Evolutionary conservation across 2,113 vertebrate species (phyloP).

Genomic region (Notarius lentiginosus): DNA sequence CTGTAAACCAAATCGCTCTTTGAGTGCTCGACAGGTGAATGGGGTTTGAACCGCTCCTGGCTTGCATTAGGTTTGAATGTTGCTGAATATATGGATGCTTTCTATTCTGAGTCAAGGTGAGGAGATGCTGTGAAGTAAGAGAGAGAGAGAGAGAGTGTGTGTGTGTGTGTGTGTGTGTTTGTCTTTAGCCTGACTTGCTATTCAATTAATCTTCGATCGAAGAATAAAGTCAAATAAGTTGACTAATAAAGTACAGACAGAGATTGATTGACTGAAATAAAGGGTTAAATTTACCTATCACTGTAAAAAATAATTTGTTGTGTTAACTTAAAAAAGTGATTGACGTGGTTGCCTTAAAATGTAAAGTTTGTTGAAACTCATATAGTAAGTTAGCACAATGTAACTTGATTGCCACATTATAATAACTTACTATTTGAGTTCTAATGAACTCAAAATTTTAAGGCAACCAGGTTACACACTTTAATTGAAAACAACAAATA

Average conservation of each 20-base stretch:
- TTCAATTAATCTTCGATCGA: not conserved
- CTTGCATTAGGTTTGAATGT: conserved; percentile 36
- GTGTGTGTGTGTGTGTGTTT: conserved; percentile 1
- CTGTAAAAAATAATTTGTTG: no score
- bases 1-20: conserved; percentile 67
- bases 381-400: no score
- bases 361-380: no score
- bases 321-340: no score
- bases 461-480: no score
- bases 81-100: not conserved
- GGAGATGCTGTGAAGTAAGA: conserved; percentile 3
- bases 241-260: not conserved
- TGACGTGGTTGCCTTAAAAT: no score
- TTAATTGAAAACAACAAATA: no score
- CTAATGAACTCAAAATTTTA: no score
- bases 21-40: conserved; percentile 64
- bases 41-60: conserved; percentile 34
- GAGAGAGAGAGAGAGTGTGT: not conserved
- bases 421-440: no score
- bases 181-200: not conserved
- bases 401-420: no score
- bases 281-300: not conserved
- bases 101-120: conserved; percentile 9
- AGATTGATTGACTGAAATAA: not conserved
- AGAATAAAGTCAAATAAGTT: not conserved